Conservation (phyloP, 2,113 vertebrate species). For the Saguinus midas region DNA sequence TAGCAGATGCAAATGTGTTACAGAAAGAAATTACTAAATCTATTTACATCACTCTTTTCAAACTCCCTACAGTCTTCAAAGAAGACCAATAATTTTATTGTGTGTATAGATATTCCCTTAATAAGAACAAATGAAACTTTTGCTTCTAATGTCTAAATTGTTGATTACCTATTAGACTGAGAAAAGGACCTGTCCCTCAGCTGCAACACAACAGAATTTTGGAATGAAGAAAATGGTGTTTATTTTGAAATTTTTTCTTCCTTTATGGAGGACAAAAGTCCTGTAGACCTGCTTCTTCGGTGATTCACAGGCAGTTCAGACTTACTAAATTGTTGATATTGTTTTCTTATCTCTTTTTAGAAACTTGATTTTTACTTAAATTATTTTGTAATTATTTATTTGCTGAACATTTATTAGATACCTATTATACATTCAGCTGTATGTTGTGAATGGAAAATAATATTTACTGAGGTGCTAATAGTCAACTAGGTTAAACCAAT, state of each 20-base stretch:
- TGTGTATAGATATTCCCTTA: not conserved
- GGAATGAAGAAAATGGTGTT: not conserved
- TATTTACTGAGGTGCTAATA: not conserved
- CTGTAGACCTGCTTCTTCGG: not conserved
- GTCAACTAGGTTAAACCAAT: not conserved
- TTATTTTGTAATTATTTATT: slow-evolving; percentile 12
- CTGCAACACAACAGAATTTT: not conserved
- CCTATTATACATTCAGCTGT: not conserved
- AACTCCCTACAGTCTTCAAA: not conserved
- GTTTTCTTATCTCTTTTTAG: not conserved
- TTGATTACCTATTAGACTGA: not conserved
- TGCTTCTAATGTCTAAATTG: not conserved
- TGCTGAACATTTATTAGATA: not conserved
- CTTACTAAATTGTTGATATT: not conserved
- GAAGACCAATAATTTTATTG: not conserved
- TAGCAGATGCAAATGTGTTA: not conserved
- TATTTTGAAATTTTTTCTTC: not conserved
- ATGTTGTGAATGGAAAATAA: not conserved
- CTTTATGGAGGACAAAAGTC: not conserved
- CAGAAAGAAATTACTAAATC: not conserved
- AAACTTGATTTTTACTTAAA: slow-evolving; percentile 25
- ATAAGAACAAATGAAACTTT: not conserved
- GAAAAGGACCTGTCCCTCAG: not conserved
- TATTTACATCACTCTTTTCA: not conserved
- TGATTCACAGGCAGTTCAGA: not conserved